phyloP scores from a whole-genome alignment of 1,140 invertebrate species.

The Conopomorpha cramerella region DNA sequence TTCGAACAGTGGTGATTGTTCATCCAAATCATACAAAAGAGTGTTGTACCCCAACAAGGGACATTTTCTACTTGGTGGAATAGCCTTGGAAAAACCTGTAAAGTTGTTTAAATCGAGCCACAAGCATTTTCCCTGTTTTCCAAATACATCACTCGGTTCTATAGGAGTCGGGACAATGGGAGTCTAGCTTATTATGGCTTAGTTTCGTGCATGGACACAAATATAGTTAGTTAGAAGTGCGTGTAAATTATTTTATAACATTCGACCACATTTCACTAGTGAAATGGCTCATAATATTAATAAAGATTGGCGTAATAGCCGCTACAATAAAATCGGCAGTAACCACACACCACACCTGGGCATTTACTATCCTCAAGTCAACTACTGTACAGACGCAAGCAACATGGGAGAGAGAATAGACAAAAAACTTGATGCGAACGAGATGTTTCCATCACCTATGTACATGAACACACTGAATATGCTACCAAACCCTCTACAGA shows the following conservation, averaged over 20 bases:
- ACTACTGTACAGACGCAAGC: constrained; percentile 23
- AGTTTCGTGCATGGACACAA: constrained; percentile 23
- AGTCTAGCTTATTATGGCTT: constrained; percentile 31
- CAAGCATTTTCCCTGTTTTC: constrained; percentile 21
- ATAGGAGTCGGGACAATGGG: constrained; percentile 16
- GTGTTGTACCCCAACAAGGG: constrained; percentile 16
- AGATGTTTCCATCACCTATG: constrained; percentile 16
- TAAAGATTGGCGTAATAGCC: constrained; percentile 22
- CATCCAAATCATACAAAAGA: constrained; percentile 16
- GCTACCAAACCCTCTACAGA: constrained; percentile 33
- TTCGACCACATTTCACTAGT: background rate
- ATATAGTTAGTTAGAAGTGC: constrained; percentile 13
- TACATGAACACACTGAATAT: constrained; percentile 25
- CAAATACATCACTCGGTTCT: constrained; percentile 15
- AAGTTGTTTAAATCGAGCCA: constrained; percentile 23
- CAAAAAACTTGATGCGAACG: constrained; percentile 21
- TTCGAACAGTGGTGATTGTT: constrained; percentile 20
- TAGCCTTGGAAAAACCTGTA: constrained; percentile 10
- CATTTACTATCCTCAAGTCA: constrained; percentile 20
- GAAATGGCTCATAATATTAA: constrained; percentile 17
- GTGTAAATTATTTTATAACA: too few species aligned
- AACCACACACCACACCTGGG: background rate
- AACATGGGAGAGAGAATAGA: background rate
- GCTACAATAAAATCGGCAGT: constrained; percentile 17
- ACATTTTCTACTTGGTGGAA: constrained; percentile 11